Percentiles rank a stretch among this genome's conserved stretches.
Evolutionary conservation across 2,113 vertebrate species (phyloP).

Genomic region (Hyla sarda): DNA sequence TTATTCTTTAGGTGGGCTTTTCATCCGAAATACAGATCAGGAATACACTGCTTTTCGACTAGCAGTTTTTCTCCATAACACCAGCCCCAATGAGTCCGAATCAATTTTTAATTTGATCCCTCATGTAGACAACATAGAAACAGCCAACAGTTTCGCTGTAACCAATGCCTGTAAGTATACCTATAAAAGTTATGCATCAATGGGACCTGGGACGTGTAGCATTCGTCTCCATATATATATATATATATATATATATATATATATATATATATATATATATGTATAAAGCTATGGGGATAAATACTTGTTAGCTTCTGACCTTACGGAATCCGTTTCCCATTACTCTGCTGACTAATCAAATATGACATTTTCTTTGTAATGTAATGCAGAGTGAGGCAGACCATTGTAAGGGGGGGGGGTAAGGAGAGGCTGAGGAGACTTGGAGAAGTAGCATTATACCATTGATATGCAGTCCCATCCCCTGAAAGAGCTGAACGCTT

Average conservation of each 20-base stretch:
- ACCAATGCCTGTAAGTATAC: conserved; percentile 98
- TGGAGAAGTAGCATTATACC: conserved; percentile 5
- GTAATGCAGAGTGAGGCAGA: conserved; percentile 48
- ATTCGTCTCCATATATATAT: no score
- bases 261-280: no score
- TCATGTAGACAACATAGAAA: conserved; percentile 99
- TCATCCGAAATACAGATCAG: conserved; percentile 99
- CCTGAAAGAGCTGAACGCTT: neutral
- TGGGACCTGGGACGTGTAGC: conserved; percentile 40
- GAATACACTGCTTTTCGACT: conserved; percentile 98
- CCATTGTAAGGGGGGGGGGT: neutral
- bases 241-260: no score
- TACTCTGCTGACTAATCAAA: conserved; percentile 68
- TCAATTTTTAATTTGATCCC: conserved; percentile 99
- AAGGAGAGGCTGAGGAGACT: neutral
- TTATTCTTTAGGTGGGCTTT: conserved; percentile 87
- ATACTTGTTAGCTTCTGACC: conserved; percentile 61
- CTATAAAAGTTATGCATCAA: conserved; percentile 62
- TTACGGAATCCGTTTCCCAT: conserved; percentile 60
- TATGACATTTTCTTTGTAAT: conserved; percentile 68
- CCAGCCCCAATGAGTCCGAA: conserved; percentile 97
- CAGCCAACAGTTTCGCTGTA: conserved; percentile 98
- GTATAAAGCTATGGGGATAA: conserved; percentile 54
- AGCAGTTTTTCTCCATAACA: conserved; percentile 99
- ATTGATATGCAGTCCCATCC: conserved; percentile 25